Base-by-base conservation (phyloP, 2,888 invertebrate species). In the Nomada ferruginata region DNA sequence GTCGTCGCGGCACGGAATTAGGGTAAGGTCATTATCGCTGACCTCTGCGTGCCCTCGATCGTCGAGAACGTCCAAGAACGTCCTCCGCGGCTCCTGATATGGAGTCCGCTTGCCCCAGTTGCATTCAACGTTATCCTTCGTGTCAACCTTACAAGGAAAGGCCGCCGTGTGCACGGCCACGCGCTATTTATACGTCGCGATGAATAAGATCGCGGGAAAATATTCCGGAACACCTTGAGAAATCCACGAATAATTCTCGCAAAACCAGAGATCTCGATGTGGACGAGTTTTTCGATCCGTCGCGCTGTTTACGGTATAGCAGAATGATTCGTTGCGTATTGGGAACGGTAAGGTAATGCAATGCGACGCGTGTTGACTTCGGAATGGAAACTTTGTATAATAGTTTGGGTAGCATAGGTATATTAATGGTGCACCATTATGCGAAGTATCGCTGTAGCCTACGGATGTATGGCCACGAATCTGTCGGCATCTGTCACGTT, bases 11-110 rank as follows among this genome's bases (percentile, higher is more conserved):
- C 69, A 53, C n/a, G 86, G 84, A 92, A 91, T 91, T 91, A 79
- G 92, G 91, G 87, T 92, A 92, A 92, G 92, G 92, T 91, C 91
- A 89, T 81, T 79, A 73, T 29, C 79, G 87, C 71, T 89, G 90
- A 91, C 90, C 92, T 91, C 89, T 89, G 72, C 82, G 75, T 76
- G 80, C 60, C 83, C 60, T 61, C 84, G 80, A 87, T 87, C 85
- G 82, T 76, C 85, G 79, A 83, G 80, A 36, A 68, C 82, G 72
- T 82, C 76, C 74, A 66, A 82, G 74, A 83, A 75, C 89, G 91
- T 91, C 91, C 91, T 92, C 89, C 89, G 82, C 80, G 75, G 65
- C 69, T 68, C 90, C 91, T 76, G 84, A 91, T 91, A 92, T 90
- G 91, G 91, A 71, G 55, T 68, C 79, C 59, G 65, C 85, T 82